Conservation (phyloP, 1,140 invertebrate genomes). For the Nasonia longicornis region DNA sequence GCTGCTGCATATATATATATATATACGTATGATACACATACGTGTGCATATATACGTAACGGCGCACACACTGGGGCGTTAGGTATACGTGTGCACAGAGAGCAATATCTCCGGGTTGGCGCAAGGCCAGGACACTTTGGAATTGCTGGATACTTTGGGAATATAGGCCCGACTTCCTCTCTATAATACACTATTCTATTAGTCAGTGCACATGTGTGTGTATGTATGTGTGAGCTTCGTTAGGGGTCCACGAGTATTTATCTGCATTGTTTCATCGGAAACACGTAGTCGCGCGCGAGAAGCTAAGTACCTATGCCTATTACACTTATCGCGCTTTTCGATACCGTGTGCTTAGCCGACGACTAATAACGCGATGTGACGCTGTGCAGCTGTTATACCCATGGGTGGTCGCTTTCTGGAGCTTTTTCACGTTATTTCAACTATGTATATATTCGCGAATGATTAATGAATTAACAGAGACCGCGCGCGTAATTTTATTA, state of each 20-base stretch:
- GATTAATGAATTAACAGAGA: too few relatives aligned
- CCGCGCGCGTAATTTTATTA: too few relatives aligned
- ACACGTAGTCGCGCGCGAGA: not conserved
- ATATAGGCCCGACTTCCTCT: slow-evolving; percentile 50
- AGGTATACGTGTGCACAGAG: slow-evolving; percentile 31
- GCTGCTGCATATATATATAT: not conserved
- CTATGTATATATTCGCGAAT: too few relatives aligned
- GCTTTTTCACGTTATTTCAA: too few relatives aligned
- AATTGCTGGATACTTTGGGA: slow-evolving; percentile 54
- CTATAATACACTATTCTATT: not conserved
- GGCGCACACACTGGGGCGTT: not conserved
- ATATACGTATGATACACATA: not conserved
- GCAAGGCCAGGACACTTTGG: slow-evolving; percentile 58
- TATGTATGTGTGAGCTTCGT: not conserved
- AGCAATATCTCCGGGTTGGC: slow-evolving; percentile 59
- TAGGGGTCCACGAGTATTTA: slow-evolving; percentile 54
- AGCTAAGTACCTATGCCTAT: slow-evolving; percentile 19
- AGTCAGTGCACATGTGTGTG: not conserved
- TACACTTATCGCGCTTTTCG: slow-evolving; percentile 29
- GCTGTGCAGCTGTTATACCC: not conserved
- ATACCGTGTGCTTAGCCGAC: not conserved
- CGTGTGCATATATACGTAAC: not conserved
- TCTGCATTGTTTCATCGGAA: slow-evolving; percentile 57
- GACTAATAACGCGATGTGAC: slow-evolving; percentile 36
- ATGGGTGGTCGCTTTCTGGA: not conserved